Evolutionary conservation across 2,113 vertebrate species (phyloP).

Genomic region (Rostratula benghalensis): DNA sequence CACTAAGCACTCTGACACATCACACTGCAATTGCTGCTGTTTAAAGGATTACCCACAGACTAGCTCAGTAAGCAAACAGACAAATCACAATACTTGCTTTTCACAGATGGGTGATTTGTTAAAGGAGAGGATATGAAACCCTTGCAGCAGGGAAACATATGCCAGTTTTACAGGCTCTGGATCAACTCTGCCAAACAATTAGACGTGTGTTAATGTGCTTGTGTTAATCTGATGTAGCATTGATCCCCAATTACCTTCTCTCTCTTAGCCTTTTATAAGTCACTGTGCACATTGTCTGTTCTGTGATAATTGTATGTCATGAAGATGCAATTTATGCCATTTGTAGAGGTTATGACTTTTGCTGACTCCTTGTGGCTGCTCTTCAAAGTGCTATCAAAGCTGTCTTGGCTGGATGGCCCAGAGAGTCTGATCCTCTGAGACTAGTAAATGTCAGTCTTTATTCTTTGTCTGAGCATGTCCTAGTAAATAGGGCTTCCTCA

Average conservation of each 20-base stretch:
- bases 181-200: not conserved
- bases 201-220: not conserved
- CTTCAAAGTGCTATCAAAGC: not conserved
- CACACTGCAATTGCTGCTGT: not conserved
- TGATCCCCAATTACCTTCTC: not conserved
- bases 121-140: not conserved
- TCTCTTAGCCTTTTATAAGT: not conserved
- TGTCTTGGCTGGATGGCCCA: not conserved
- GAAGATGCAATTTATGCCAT: not conserved
- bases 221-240: not conserved
- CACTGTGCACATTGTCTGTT: not conserved
- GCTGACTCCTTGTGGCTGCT: not conserved
- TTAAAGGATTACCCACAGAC: not conserved
- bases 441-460: not conserved
- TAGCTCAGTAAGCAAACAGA: not conserved
- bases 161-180: not conserved
- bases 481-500: not conserved
- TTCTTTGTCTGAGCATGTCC: not conserved
- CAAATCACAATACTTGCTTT: not conserved
- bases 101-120: not conserved
- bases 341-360: not conserved
- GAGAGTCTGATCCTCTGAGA: not conserved
- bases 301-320: not conserved
- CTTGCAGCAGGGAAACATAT: not conserved
- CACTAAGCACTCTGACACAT: not conserved